These are phyloP conservation scores for Acrobasis repandana DNA, from an alignment of 2,888 invertebrate genomes.

Conservation along the genomic window DNA sequence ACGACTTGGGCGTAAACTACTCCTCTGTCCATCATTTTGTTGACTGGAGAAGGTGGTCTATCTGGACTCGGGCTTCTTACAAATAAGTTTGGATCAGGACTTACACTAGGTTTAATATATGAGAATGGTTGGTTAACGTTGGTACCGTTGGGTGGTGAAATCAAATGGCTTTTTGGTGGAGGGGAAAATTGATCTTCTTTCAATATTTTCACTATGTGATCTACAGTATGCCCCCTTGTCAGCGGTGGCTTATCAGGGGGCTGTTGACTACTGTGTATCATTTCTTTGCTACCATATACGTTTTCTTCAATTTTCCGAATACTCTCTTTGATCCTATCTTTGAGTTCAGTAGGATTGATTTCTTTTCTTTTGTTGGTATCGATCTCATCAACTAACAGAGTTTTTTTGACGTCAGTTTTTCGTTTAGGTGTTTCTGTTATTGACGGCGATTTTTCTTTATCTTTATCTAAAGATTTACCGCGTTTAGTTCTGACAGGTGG, in stretches of 20 bases:
- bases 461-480: conserved; percentile 63
- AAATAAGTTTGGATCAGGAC: conserved; percentile 75
- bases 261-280: conserved; percentile 89
- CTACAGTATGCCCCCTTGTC: conserved; percentile 88
- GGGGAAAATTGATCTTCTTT: conserved; percentile 87
- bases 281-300: conserved; percentile 79
- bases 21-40: conserved; percentile 80
- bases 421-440: conserved; percentile 72
- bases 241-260: conserved; percentile 87
- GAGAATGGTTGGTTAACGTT: conserved; percentile 92
- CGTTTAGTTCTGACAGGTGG: conserved; percentile 64
- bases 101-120: conserved; percentile 86
- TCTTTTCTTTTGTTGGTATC: conserved; percentile 61
- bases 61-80: conserved; percentile 74
- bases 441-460: conserved; percentile 61
- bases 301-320: conserved; percentile 78
- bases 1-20: conserved; percentile 91
- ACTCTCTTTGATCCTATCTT: conserved; percentile 78
- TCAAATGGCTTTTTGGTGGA: conserved; percentile 85
- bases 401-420: conserved; percentile 65
- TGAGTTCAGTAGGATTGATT: conserved; percentile 54
- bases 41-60: conserved; percentile 68
- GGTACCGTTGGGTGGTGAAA: conserved; percentile 84
- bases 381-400: conserved; percentile 66
- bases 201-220: conserved; percentile 89